Evolutionary conservation across 1,140 invertebrate genomes (phyloP), one percentile per base, ranked within the genome.

Genomic region (Pemphigus obesinymphae): DNA sequence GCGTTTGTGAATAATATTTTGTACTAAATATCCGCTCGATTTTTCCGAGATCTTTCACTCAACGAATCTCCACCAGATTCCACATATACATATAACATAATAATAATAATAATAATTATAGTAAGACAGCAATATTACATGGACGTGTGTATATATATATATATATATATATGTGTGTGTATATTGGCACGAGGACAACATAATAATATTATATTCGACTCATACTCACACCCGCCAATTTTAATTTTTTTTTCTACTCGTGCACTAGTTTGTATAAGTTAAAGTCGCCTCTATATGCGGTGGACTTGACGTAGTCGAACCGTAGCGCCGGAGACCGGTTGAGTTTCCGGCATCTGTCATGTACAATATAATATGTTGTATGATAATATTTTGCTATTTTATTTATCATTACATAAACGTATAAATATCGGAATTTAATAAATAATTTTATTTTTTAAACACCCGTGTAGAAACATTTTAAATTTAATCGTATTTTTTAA

Each of bases 171-270:
- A 48, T 0, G 58, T 11, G 43, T 1, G 43, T 11, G 43, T 31
- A 31, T 37, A 73, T 48, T 73, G 70, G 70, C 70, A 73, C 70
- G 70, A 50, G 63, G 31, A 63, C 61, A 68, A 68, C 34, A n/a
- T 11, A 63, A 61, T 61, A 61, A 29, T 68, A 68, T 40, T 15
- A 40, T 15, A 45, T 70, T 29, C 15, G 37, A 13, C 23, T 23
- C 23, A 23, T 13, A 26, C 15, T 23, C 66, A 20, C 23, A 11
- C 7, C 53, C 53, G 23, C n/a, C 23, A 58, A 58, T 58, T 58
- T 58, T 58, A 11, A 7, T 58, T 26, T 26, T 7, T 13, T 1
- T 10, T 13, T 45, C 43, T 2, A 45, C 43, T 45, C 43, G 43
- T 13, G 23, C 23, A 29, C 61, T 17, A 20, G 31, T 34, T 58